Base-by-base conservation (phyloP, 2,113 vertebrate genomes). In the Callaeas wilsoni region DNA sequence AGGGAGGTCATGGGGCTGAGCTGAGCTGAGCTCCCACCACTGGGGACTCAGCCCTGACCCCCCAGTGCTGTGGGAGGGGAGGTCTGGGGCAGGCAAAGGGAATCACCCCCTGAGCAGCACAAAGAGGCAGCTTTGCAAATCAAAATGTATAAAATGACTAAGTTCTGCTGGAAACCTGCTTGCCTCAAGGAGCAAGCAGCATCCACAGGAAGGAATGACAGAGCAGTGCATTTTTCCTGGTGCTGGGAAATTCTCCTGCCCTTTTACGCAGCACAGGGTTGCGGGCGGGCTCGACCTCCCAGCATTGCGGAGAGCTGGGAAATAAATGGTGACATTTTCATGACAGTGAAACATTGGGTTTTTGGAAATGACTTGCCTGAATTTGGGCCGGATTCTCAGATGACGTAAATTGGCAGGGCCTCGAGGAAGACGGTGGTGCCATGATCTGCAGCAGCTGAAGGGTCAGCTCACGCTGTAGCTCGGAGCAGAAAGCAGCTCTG, bases 281-380 rank as follows among this genome's bases (percentile, higher is more conserved):
- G 39, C 20, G 14, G 78, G 41, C 32, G 4, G 44, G 75, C 71
- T 57, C 60, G 13, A 33, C 71, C 91, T 76, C 75, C 39, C 29
- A 16, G 59, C 77, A 23, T 5, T 25, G 6, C 16, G 0, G 69
- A 60, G 10, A 83, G 84, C 87, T 56, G 82, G 52, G 82, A 70
- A 90, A 79, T 57, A 80, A 91, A 77, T 3, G 50, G 50, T 92
- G 94, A 91, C 75, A 50, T 97, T 96, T 95, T 27, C 93, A 77
- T 62, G 71, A 94, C 90, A 83, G 90, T 42, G 46, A 88, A 88
- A 73, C 13, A 1, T 19, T 4, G 35, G 17, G 17, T 57, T 85
- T 93, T 96, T 91, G 95, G 94, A 94, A 90, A 63, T 57, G 30
- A 64, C 64, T 82, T 27, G 57, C n/a, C 12, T 32, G 87, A 71